Base-by-base conservation (phyloP, 2,888 invertebrate genomes). In the Napeogenes sylphis region DNA sequence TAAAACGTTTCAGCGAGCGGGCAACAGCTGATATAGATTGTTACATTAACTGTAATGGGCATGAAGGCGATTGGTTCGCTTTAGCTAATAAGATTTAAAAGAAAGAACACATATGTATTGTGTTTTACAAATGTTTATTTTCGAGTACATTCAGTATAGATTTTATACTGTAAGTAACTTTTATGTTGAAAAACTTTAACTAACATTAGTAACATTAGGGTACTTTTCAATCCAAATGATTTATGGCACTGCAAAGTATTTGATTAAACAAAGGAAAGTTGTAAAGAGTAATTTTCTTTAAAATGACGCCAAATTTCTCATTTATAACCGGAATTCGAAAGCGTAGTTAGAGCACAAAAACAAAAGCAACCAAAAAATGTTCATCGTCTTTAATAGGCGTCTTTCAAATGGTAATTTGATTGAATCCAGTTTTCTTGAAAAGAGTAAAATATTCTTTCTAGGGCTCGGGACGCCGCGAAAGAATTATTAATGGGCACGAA, bases 361-460 rank as follows among this genome's bases (percentile, higher is more conserved):
- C 79, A 83, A 81, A 78, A 60, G 80, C 74, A 70, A 68, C 76
- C 75, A 71, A 79, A 81, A 81, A 81, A 76, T 80, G 79, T 80
- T 84, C 79, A 80, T 75, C 76, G 79, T 76, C 77, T 82, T 76
- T 81, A 83, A 85, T 79, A 78, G 73, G 71, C 71, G 74, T 75
- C 80, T 84, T 87, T 87, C 83, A 87, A 82, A 87, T 87, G 87
- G 83, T 86, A 88, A 88, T 87, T 85, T 84, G 83, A 87, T 87
- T 86, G 84, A 84, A 83, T 83, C 82, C 85, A 81, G 82, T 85
- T 84, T 81, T 68, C 68, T 68, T 72, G 70, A 84, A 87, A 87
- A 85, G 85, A 85, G 83, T 83, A 80, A 86, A 86, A 87, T 86
- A 86, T 87, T 86, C 86, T 87, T 87, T 86, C 83, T 81, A 81